Percentiles rank a stretch among this genome's conserved stretches.
Evolutionary conservation across 2,888 invertebrate species (phyloP).

Genomic region (Melanchra persicariae): DNA sequence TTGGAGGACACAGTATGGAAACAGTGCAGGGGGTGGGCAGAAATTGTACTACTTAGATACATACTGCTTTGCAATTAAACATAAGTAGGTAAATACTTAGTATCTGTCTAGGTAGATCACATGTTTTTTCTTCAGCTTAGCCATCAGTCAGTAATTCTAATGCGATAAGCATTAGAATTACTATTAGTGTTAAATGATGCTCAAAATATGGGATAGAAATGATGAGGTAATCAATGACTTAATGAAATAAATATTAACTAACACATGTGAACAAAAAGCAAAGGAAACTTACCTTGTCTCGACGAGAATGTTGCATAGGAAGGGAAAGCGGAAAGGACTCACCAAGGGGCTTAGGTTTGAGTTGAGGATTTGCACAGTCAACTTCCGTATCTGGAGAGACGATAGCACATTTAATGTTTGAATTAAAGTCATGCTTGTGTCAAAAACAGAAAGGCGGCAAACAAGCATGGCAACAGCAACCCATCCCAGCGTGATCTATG

Average conservation of each 20-base stretch:
- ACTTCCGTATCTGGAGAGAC: constrained; percentile 77
- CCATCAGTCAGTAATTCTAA: too few species aligned
- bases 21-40: constrained; percentile 63
- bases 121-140: too few species aligned
- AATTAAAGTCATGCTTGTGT: neutral
- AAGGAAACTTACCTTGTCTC: constrained; percentile 25
- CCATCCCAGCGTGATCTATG: constrained; percentile 16
- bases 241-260: neutral
- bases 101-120: too few species aligned
- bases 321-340: constrained; percentile 74
- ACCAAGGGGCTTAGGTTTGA: constrained; percentile 83
- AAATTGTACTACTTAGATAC: neutral
- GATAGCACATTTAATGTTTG: constrained; percentile 37
- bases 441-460: neutral
- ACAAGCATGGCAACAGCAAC: constrained; percentile 1
- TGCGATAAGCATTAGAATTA: too few species aligned
- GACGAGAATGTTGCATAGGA: constrained; percentile 19
- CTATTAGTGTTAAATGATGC: too few species aligned
- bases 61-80: neutral
- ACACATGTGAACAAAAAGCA: neutral
- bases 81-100: too few species aligned
- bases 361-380: constrained; percentile 59
- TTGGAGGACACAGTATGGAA: constrained; percentile 63
- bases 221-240: neutral
- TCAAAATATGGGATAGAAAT: too few species aligned